Evolutionary conservation across 2,113 vertebrate genomes (phyloP).

Genomic region (Gulo gulo): DNA sequence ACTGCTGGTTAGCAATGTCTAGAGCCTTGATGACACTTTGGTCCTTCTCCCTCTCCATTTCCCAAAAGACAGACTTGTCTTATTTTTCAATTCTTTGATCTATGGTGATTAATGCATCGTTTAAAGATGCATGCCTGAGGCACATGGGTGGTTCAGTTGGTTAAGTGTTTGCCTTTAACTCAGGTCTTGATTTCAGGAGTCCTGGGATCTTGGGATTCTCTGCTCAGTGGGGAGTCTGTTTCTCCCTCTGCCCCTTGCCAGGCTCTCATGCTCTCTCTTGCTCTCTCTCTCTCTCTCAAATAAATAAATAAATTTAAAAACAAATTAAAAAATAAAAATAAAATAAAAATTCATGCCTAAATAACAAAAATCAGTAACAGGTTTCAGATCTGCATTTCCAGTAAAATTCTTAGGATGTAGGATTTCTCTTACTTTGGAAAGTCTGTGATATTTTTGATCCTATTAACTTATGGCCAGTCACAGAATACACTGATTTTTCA

Average conservation of each 20-base stretch:
- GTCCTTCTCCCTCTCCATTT: background rate
- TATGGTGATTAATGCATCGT: background rate
- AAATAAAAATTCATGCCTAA: background rate
- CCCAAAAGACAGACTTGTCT: background rate
- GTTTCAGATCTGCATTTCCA: background rate
- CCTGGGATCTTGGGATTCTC: too few species aligned
- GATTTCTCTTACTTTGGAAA: background rate
- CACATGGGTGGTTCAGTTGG: too few species aligned
- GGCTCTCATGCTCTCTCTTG: too few species aligned
- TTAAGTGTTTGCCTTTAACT: too few species aligned
- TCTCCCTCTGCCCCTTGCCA: too few species aligned
- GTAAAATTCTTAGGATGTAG: background rate
- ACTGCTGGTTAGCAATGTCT: background rate
- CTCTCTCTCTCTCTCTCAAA: too few species aligned
- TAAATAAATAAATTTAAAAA: too few species aligned
- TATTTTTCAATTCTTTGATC: slow-evolving; percentile 17
- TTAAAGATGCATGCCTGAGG: background rate
- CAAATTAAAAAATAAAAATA: too few species aligned
- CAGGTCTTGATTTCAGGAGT: too few species aligned
- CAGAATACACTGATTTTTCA: background rate
- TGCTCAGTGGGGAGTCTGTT: too few species aligned
- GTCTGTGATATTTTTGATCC: background rate
- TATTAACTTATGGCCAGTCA: background rate
- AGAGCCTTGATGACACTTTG: background rate
- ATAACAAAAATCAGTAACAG: background rate